Base-by-base conservation (phyloP, 2,113 vertebrate species). In the Catharus fuscescens region DNA sequence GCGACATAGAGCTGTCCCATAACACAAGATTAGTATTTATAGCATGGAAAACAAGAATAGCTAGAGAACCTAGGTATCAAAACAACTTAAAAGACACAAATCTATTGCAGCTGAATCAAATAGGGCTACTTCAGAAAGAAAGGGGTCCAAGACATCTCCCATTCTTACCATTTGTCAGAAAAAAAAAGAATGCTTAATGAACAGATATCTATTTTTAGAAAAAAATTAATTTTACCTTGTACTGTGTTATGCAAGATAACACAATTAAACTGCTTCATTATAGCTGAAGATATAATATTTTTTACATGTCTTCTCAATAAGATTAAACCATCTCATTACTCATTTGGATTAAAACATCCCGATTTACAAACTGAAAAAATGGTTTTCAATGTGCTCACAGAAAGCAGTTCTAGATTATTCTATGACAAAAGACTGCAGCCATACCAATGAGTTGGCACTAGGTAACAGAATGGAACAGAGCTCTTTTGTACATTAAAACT, bases 401-500 rank as follows among this genome's bases (percentile, higher is more conserved):
- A 80, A 76, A 73, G 26, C 0, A 0, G 17, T 65, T 77, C 42
- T 53, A 73, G 59, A 81, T 90, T 90, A 47, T 12, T 28, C 23
- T 25, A 10, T 18, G 34, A 78, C 31, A 91, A 74, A 79, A 53
- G 69, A n/a, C 16, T 3, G 2, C 25, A 72, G 40, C 26, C 32
- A 16, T 3, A 3, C 23, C 66, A 94, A 38, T 18, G 32, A 93
- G 62, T 16, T 86, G 18, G 56, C 10, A 1, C 83, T 80, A 80
- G 42, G 80, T 69, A 85, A 79, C 53, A 70, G 91, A 82, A 91
- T 45, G 42, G 84, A 92, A 79, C 14, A 66, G 45, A 67, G 24
- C 29, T 82, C 62, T 91, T 85, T 95, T 80, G 59, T 54, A 62
- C n/a, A 24, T 67, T 90, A 72, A 85, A 89, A 94, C 74, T 73